phyloP scores from a whole-genome alignment of 2,797 vertebrate genomes.

The Crocodylus rhombifer region DNA sequence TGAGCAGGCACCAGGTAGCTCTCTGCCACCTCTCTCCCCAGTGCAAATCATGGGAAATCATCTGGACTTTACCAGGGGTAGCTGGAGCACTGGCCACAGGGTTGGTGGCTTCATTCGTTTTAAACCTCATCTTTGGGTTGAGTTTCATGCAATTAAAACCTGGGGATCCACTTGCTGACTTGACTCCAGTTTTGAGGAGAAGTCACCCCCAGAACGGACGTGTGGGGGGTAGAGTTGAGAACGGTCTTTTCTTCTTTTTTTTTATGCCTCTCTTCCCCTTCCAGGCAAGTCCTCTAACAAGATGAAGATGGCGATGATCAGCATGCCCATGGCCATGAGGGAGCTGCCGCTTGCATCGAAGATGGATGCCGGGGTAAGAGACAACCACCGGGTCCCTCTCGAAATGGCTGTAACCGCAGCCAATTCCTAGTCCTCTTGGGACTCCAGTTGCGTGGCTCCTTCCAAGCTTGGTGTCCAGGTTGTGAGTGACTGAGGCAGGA shows the following conservation, averaged over 20 bases:
- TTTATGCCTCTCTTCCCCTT: not conserved
- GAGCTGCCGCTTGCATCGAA: conserved; percentile 1
- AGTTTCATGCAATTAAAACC: not conserved
- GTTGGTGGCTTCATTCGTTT: not conserved
- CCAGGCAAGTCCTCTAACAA: conserved; percentile 68
- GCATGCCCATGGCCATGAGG: conserved; percentile 75
- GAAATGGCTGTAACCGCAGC: too few relatives aligned
- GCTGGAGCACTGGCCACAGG: not conserved
- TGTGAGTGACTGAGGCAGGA: not conserved
- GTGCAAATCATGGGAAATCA: not conserved
- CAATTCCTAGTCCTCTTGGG: not conserved
- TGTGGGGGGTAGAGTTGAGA: too few relatives aligned
- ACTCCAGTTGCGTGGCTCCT: not conserved
- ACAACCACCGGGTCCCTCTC: not conserved
- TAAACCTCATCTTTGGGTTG: not conserved
- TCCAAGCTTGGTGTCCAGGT: not conserved
- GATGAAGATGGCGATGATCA: conserved; percentile 81
- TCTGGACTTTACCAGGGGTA: not conserved
- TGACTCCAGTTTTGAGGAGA: not conserved
- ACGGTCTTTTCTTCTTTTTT: rapidly evolving
- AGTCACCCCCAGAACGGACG: not conserved
- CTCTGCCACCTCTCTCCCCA: not conserved
- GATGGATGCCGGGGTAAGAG: conserved; percentile 34
- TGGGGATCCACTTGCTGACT: not conserved
- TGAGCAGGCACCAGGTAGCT: rapidly evolving